Conservation (phyloP, 1,140 invertebrate species). For the Halictus rubicundus region DNA sequence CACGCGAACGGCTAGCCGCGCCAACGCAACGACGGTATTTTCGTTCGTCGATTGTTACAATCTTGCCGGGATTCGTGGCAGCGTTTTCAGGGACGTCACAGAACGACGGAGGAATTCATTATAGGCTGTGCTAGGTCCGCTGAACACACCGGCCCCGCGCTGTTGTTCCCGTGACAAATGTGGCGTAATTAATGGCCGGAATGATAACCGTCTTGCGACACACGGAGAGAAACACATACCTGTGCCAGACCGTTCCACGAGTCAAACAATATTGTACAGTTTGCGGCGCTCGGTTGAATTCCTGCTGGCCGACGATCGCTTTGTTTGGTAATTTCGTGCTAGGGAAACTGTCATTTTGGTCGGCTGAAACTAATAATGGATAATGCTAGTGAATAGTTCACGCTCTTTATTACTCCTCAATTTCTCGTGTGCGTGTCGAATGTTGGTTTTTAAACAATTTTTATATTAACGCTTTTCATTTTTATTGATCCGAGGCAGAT, state of each 20-base stretch:
- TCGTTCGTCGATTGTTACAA: neutral
- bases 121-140: neutral
- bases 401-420: too few relatives aligned
- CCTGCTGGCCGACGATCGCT: too few relatives aligned
- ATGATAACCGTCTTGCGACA: conserved; percentile 15
- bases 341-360: too few relatives aligned
- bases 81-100: conserved; percentile 39
- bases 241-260: neutral
- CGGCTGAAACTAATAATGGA: too few relatives aligned
- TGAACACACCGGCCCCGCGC: conserved; percentile 31
- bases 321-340: too few relatives aligned
- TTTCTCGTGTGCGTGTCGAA: too few relatives aligned
- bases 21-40: neutral
- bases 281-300: too few relatives aligned
- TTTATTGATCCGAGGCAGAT: too few relatives aligned
- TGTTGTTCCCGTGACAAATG: conserved; percentile 28
- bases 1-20: neutral
- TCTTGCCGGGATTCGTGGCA: conserved; percentile 14
- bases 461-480: too few relatives aligned
- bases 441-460: too few relatives aligned
- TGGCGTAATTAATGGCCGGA: conserved; percentile 9
- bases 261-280: neutral
- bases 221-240: neutral
- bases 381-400: too few relatives aligned
- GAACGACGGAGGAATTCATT: conserved; percentile 25